Conservation (phyloP, 2,797 vertebrate species). For the Sebastiscus albofasciatus region DNA sequence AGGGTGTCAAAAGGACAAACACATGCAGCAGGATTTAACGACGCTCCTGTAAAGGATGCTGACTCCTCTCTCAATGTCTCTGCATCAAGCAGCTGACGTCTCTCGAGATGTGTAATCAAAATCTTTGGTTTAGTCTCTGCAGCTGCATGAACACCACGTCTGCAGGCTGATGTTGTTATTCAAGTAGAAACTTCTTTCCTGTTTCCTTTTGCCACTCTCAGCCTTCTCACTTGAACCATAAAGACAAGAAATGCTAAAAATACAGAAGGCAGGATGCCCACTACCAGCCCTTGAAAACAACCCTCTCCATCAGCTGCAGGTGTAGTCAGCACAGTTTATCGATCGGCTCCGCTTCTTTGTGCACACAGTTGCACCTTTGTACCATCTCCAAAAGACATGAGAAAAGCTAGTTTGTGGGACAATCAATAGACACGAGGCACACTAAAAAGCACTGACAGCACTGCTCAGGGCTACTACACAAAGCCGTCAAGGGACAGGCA, state of each 20-base stretch:
- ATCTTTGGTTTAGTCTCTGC: slow-evolving; percentile 31
- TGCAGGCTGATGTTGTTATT: neutral
- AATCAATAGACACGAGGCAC: slow-evolving; percentile 52
- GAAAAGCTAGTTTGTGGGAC: slow-evolving; percentile 49
- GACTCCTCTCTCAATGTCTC: slow-evolving; percentile 30
- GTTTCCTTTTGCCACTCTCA: slow-evolving; percentile 2
- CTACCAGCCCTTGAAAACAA: slow-evolving; percentile 6
- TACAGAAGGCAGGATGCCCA: neutral
- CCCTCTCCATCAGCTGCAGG: slow-evolving; percentile 6
- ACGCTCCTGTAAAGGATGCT: slow-evolving; percentile 4
- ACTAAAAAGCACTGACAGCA: slow-evolving; percentile 37
- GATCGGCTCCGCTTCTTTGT: slow-evolving; percentile 30
- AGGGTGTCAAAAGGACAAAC: neutral
- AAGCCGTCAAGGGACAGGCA: slow-evolving; percentile 58
- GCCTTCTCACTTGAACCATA: neutral
- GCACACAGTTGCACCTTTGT: slow-evolving; percentile 38
- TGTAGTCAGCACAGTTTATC: slow-evolving; percentile 38
- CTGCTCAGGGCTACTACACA: slow-evolving; percentile 56
- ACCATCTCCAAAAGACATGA: slow-evolving; percentile 41
- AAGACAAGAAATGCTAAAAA: slow-evolving; percentile 2
- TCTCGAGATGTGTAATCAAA: slow-evolving; percentile 35
- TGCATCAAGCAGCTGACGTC: slow-evolving; percentile 29
- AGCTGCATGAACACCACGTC: slow-evolving; percentile 28
- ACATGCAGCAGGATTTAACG: slow-evolving; percentile 7
- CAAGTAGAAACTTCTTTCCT: slow-evolving; percentile 1